phyloP scores from a whole-genome alignment of 2,797 vertebrate species.

The Danio choprae region DNA sequence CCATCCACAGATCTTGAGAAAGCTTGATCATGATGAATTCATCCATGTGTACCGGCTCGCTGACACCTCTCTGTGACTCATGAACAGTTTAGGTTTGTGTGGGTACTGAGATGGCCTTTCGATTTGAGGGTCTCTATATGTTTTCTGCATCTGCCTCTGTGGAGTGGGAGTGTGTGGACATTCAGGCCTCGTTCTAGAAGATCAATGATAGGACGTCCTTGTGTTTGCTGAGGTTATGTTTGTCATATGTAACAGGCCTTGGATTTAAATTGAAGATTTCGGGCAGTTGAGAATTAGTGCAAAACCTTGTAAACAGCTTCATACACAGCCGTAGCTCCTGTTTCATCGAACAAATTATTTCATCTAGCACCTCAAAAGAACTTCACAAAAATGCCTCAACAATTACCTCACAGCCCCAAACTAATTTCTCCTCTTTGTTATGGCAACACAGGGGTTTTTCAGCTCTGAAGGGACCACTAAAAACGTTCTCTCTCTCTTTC shows the following conservation, averaged over 20 bases:
- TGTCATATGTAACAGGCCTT: neutral
- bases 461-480: slow-evolving; percentile 37
- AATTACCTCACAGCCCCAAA: slow-evolving; percentile 45
- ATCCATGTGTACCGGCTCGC: slow-evolving; percentile 21
- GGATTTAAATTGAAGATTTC: neutral
- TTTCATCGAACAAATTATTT: slow-evolving; percentile 38
- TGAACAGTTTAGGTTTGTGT: slow-evolving; percentile 34
- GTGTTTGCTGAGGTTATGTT: slow-evolving; percentile 9
- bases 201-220: neutral
- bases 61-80: slow-evolving; percentile 26
- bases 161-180: slow-evolving; percentile 14
- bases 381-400: slow-evolving; percentile 49
- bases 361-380: slow-evolving; percentile 32
- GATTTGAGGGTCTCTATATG: neutral
- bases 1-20: slow-evolving; percentile 10
- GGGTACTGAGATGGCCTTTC: slow-evolving; percentile 29
- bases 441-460: slow-evolving; percentile 45
- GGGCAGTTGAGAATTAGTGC: neutral
- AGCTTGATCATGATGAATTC: slow-evolving; percentile 21
- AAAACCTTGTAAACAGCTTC: neutral
- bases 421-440: slow-evolving; percentile 57
- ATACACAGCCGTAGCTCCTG: neutral
- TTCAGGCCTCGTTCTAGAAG: neutral
- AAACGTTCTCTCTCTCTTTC: slow-evolving; percentile 30
- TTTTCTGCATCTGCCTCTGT: neutral